Base-by-base conservation (phyloP, 2,888 invertebrate species). In the Drosophila hamatofila region DNA sequence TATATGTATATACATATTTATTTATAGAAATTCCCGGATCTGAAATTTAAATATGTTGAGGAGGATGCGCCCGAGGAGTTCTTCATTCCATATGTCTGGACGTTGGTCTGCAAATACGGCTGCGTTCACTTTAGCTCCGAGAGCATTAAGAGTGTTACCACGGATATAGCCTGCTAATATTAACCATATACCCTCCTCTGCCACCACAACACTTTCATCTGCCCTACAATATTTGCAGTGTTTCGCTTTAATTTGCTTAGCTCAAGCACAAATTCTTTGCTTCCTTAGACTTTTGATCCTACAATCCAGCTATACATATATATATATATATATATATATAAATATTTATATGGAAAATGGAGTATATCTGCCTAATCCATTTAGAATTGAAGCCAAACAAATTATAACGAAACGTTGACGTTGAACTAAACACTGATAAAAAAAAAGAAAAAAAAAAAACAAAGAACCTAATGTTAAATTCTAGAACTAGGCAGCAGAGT, bases 41-140 rank as follows among this genome's bases (percentile, higher is more conserved):
- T 99, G 52, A 99, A 99, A 93, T 99, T 99, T 94, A 98, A 98
- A 80, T 99, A 99, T 92, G 99, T 99, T 0, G 99, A 99, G 93
- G 99, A 99, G 93, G 99, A 99, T 78, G 96, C 97, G 66, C 99
- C 99, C 0, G 99, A 99, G 92, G 99, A 99, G 91, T 99, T 99
- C 94, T 99, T 99, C 94, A 98, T 99, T 81, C 99, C 99, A 0
- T 99, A 99, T 93, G 97, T 99, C 27, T 99, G 99, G 99, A 97
- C 97, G 4, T 94, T 99, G 60, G 97, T 99, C 51, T 95, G 94
- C 82, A 94, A 93, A 42, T 94, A 94, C 76, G 95, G 95, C 59
- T 92, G 92, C 83, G 92, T 93, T 52, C 93, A 93, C 81, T 93
- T 93, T 66, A 93, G 90, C 79, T 93, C 93, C 25, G 93, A 93